Evolutionary conservation across 2,888 invertebrate genomes (phyloP).

Genomic region (Lomographa bimaculata): DNA sequence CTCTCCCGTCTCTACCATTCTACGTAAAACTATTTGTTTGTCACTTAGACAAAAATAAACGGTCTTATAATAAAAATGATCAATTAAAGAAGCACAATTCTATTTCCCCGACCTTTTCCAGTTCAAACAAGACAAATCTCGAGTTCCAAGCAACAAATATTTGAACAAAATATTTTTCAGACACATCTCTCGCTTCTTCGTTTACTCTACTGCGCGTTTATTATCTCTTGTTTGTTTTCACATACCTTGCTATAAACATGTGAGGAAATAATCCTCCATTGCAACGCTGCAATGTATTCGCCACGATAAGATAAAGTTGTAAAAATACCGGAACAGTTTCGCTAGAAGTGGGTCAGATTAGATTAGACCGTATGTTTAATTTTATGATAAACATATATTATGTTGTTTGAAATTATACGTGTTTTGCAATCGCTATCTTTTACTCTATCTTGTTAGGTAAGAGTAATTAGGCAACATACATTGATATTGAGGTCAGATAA

Average conservation of each 20-base stretch:
- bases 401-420: slow-evolving; percentile 3
- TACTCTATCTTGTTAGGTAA: slow-evolving; percentile 16
- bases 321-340: slow-evolving; percentile 42
- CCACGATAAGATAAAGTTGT: slow-evolving; percentile 43
- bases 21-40: too few relatives aligned
- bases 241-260: slow-evolving; percentile 25
- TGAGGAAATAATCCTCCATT: slow-evolving; percentile 30
- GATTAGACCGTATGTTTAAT: slow-evolving; percentile 40
- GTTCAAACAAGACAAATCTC: slow-evolving; percentile 29
- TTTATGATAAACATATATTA: slow-evolving; percentile 21
- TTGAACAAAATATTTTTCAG: slow-evolving; percentile 32
- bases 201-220: slow-evolving; percentile 28
- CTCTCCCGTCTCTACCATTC: too few relatives aligned
- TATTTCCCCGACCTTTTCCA: slow-evolving; percentile 25
- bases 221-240: slow-evolving; percentile 32
- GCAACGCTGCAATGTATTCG: slow-evolving; percentile 35
- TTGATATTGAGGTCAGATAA: too few relatives aligned
- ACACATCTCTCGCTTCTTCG: slow-evolving; percentile 22
- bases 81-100: too few relatives aligned
- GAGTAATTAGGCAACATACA: slow-evolving; percentile 15
- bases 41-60: too few relatives aligned
- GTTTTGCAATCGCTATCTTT: slow-evolving; percentile 16
- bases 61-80: too few relatives aligned
- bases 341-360: slow-evolving; percentile 38
- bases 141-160: slow-evolving; percentile 22